Evolutionary conservation across 2,113 vertebrate species (phyloP).

Genomic region (Lathamus discolor): DNA sequence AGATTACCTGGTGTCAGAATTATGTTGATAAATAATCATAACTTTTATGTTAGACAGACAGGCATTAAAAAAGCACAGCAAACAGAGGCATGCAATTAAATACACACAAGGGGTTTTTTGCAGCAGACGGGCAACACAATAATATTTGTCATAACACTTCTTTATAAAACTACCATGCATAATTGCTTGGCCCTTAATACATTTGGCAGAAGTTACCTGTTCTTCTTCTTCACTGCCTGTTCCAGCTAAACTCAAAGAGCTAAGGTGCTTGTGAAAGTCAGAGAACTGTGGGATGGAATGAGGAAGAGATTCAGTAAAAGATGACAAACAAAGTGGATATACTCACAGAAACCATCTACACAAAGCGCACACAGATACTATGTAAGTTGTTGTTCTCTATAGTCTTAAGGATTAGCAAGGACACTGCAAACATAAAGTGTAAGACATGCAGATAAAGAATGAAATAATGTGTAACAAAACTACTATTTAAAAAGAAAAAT

Average conservation of each 20-base stretch:
- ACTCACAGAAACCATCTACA: neutral
- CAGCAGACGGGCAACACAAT: neutral
- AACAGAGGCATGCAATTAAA: neutral
- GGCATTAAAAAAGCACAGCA: slow-evolving; percentile 1
- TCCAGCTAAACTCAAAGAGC: slow-evolving; percentile 75
- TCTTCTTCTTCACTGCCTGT: slow-evolving; percentile 79
- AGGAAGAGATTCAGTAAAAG: slow-evolving; percentile 55
- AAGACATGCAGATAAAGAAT: slow-evolving; percentile 34
- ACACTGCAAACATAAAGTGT: slow-evolving; percentile 12
- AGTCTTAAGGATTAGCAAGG: slow-evolving; percentile 36
- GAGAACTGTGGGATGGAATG: slow-evolving; percentile 65
- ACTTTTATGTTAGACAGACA: neutral
- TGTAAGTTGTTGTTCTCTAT: neutral
- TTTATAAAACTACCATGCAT: neutral
- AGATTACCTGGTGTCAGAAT: neutral
- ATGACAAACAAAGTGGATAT: slow-evolving; percentile 23
- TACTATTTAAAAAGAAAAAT: neutral
- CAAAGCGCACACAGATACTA: slow-evolving; percentile 1
- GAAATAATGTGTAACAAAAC: slow-evolving; percentile 8
- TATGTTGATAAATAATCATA: neutral
- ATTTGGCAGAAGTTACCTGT: slow-evolving; percentile 68
- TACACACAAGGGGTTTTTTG: neutral
- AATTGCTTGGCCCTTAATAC: neutral
- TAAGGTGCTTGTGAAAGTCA: slow-evolving; percentile 68
- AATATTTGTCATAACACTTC: neutral